phyloP scores from a whole-genome alignment of 2,888 invertebrate species.

The Acronicta psi region DNA sequence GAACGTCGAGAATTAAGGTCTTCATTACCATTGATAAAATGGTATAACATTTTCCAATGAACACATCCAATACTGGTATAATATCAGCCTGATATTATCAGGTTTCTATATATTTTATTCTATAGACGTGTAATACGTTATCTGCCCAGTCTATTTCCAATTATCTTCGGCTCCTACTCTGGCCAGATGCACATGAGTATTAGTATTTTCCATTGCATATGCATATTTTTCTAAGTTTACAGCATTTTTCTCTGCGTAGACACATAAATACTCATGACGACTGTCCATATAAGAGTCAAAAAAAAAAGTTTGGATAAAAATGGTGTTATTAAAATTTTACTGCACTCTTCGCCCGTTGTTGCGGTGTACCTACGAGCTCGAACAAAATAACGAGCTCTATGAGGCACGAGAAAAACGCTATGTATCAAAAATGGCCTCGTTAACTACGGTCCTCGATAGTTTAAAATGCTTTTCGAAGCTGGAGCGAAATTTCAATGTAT shows the following conservation, averaged over 20 bases:
- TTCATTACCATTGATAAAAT: slow-evolving; percentile 1
- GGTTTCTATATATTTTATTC: neutral
- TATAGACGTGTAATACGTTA: neutral
- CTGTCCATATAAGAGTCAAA: no score
- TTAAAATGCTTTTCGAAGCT: no score
- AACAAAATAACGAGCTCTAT: no score
- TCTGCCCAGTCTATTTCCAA: neutral
- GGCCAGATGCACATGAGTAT: neutral
- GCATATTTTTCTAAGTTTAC: neutral
- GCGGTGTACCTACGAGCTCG: no score
- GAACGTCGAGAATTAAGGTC: neutral
- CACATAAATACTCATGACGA: neutral
- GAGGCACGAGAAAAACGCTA: no score
- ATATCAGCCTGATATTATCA: neutral
- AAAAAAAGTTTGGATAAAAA: no score
- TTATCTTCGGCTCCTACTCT: neutral
- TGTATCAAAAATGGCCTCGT: no score
- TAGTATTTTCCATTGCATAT: neutral
- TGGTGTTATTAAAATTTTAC: no score
- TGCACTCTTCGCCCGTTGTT: no score
- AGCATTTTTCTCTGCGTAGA: neutral
- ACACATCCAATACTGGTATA: neutral
- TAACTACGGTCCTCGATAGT: no score
- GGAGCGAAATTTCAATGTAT: no score
- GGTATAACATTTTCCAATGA: neutral